Evolutionary conservation across 2,797 vertebrate species (phyloP), one percentile per base, ranked within the genome.

Genomic region (Peromyscus melanophrys): DNA sequence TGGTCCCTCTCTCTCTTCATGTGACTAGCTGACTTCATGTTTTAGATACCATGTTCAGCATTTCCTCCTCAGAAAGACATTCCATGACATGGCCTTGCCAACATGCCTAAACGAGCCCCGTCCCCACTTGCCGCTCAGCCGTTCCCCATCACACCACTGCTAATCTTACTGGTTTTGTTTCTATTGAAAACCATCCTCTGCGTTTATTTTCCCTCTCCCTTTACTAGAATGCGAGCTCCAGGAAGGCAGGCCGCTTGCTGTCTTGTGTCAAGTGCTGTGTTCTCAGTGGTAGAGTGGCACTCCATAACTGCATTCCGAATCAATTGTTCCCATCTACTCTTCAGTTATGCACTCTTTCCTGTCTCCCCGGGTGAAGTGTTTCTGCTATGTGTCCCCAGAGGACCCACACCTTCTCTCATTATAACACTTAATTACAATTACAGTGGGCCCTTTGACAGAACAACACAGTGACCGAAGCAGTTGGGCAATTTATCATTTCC

Each of bases 281-380:
- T 25, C 40, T 46, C 71, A 61, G 29, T 17, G 23, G 59, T 61
- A n/a, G 71, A 63, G 29, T 89, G 69, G 27, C 59, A 67, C 49
- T 73, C 27, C 21, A 12, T 77, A 85, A 84, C 80, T 83, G 55
- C 57, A 61, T 10, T 67, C 61, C 61, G 52, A 87, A 61, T 31
- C 55, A 96, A 78, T 78, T 75, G 65, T 85, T 96, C 91, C 83
- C 25, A 71, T 46, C 31, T 11, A 87, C 59, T 76, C 43, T 91
- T 93, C 63, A 49, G 67, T 49, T 90, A 34, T 90, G 91, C 85
- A 97, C 71, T 82, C 59, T 85, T 95, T 96, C 65, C 71, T 94
- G 23, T 90, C 57, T 94, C 90, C 63, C 63, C 61, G 16, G 16
- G 12, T 84, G 77, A 94, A 55, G 21, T 57, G 85, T 92, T 92